phyloP scores from a whole-genome alignment of 2,888 invertebrate genomes.

The Spilarctia lutea region DNA sequence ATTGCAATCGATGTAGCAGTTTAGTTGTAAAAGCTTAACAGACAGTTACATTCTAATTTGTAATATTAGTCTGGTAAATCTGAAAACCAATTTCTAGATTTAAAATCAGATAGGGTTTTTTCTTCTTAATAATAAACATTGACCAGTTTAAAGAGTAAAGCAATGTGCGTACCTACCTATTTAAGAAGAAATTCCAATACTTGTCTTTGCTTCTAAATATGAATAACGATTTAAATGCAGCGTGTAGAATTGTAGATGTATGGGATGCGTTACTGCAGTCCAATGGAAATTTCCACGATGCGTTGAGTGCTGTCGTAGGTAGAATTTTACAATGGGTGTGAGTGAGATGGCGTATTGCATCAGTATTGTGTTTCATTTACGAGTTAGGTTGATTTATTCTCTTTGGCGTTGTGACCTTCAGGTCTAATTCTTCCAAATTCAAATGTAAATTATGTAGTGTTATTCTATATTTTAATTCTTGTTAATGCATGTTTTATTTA shows the following conservation, averaged over 20 bases:
- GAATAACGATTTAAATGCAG: conserved; percentile 2
- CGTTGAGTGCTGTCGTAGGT: not conserved
- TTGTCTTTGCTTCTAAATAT: not conserved
- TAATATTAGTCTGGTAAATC: not conserved
- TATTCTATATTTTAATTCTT: not conserved
- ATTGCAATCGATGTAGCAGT: no score
- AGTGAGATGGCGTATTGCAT: not conserved
- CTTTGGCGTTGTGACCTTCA: not conserved
- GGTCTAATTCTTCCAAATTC: not conserved
- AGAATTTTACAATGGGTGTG: conserved; percentile 5
- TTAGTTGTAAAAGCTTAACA: no score
- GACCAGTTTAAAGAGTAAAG: no score
- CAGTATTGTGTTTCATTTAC: conserved; percentile 1
- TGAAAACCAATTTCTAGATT: not conserved
- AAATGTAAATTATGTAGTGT: not conserved
- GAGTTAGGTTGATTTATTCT: not conserved
- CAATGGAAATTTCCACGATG: conserved; percentile 17
- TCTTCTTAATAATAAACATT: not conserved
- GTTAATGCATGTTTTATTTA: not conserved
- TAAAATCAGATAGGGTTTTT: not conserved
- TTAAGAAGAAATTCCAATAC: not conserved
- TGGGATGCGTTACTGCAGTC: not conserved
- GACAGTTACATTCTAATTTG: no score
- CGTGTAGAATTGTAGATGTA: not conserved
- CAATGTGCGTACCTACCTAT: not conserved